Evolutionary conservation across 2,797 vertebrate species (phyloP).

Genomic region (Coendou prehensilis): DNA sequence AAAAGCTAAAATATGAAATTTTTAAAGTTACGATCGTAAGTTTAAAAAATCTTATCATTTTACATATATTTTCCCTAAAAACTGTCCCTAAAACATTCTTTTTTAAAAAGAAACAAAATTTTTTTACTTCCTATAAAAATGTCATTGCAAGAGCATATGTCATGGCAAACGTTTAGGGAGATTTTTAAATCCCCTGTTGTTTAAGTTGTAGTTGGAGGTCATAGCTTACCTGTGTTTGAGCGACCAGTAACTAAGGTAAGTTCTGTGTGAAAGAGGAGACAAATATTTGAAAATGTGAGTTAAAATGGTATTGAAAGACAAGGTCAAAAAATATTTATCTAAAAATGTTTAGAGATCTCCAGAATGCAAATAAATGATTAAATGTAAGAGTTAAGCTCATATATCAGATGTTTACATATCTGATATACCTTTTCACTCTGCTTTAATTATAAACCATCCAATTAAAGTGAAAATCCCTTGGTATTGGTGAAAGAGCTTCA

Average conservation of each 20-base stretch:
- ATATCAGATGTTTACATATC: background rate
- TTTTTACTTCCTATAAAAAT: background rate
- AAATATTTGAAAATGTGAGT: slow-evolving; percentile 48
- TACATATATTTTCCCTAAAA: background rate
- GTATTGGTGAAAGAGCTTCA: background rate
- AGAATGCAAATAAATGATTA: slow-evolving; percentile 16
- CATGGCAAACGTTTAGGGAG: background rate
- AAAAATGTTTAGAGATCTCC: background rate
- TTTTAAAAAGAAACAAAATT: background rate
- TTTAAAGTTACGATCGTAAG: slow-evolving; percentile 5
- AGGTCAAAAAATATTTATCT: background rate
- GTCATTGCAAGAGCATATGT: background rate
- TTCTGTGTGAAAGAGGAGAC: slow-evolving; percentile 54
- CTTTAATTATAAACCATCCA: background rate
- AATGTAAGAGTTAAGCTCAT: background rate
- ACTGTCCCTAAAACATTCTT: background rate
- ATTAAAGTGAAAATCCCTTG: background rate
- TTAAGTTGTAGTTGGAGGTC: background rate
- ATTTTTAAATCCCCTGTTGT: background rate
- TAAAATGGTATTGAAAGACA: slow-evolving; percentile 6
- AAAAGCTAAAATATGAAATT: background rate
- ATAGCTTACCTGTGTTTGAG: slow-evolving; percentile 66
- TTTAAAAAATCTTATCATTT: background rate
- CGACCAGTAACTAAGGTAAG: slow-evolving; percentile 48
- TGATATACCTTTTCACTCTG: background rate